Base-by-base conservation (phyloP, 2,888 invertebrate species). In the Leptinotarsa haldemani region DNA sequence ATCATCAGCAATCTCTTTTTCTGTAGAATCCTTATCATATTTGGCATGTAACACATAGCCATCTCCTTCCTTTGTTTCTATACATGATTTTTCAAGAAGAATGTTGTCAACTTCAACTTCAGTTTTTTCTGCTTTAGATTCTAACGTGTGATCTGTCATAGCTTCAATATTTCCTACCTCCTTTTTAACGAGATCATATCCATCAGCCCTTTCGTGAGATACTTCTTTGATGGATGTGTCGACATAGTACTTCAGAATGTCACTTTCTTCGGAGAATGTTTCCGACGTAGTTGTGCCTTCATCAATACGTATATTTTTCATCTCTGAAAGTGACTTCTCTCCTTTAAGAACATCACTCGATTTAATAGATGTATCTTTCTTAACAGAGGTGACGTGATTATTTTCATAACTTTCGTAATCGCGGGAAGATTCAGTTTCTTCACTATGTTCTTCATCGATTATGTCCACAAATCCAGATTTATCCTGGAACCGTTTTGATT, bases 281-380 rank as follows among this genome's bases (percentile, higher is more conserved):
- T 85, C 83, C 9, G 81, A 75, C 48, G 82, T 74, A 15, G 82
- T 83, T 77, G 86, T 84, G 67, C 86, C 84, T 76, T 85, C 84
- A 79, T 84, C 84, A 15, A 84, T 71, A 46, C 84, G 82, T 20
- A 78, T 75, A 74, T 85, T 83, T 80, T 82, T 83, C 70, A 78
- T 80, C 70, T 85, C 82, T 16, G 72, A 77, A 18, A 77, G 67
- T 61, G 72, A 79, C 80, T 83, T 83, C 72, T 82, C 84, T 12
- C 81, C 82, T 79, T 84, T 85, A 15, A 84, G 65, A 61, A 79
- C 79, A 69, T 86, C 85, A 16, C 74, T 77, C 15, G 81, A 78
- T 76, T 82, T 84, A 5, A 81, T 77, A 30, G 83, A 78, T 18
- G 81, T 74, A 61, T 85, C 83, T 73, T 80, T 84, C 78, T 83